Base-by-base conservation (phyloP, 2,797 vertebrate genomes). In the Simalia tracyae region DNA sequence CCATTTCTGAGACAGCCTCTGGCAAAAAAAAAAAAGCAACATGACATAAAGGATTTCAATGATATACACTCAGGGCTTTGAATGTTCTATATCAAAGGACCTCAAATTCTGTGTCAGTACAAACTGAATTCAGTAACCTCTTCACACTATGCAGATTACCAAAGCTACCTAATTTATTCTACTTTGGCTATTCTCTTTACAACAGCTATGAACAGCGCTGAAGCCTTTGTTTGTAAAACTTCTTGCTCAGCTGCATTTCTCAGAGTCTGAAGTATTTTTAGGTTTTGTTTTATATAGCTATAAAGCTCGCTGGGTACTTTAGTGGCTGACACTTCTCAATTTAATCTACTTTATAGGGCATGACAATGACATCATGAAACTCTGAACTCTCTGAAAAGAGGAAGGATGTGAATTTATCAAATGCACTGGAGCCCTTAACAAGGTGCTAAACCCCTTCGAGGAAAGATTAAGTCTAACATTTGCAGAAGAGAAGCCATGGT, bases 1-100 rank as follows among this genome's bases (percentile, higher is more conserved):
- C 99, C 99, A 99, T 95, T 98, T 99, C 92, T 97, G 96, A 90
- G 97, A 98, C 95, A 99, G 98, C 95, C 98, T 98, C 99, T 99
- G 97, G 64, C 22, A n/a, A 15, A 81, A 86, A 72, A 89, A 64
- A 92, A 31, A 89, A 94, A 94, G 94, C 76, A 96, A 36, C 59
- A 92, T 94, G 89, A 94, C 59, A 95, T 93, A 92, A 96, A n/a
- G 92, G 93, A 50, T 93, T 66, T 92, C 57, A 93, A 0, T 89
- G 89, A 46, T 54, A 36, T 24, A 31, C 24, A 24, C 17, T 26
- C 6, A 24, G n/a, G 50, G 6, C 6, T 57, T 12, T 87, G 31
- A 15, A 63, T 57, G 14, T n/a, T 91, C 17, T 88, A 60, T 3
- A 76, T 63, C 36, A 81, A 81, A 24, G 3, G 9, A 31, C 22